Evolutionary conservation across 2,888 invertebrate genomes (phyloP).

Genomic region (Andrena camellia): DNA sequence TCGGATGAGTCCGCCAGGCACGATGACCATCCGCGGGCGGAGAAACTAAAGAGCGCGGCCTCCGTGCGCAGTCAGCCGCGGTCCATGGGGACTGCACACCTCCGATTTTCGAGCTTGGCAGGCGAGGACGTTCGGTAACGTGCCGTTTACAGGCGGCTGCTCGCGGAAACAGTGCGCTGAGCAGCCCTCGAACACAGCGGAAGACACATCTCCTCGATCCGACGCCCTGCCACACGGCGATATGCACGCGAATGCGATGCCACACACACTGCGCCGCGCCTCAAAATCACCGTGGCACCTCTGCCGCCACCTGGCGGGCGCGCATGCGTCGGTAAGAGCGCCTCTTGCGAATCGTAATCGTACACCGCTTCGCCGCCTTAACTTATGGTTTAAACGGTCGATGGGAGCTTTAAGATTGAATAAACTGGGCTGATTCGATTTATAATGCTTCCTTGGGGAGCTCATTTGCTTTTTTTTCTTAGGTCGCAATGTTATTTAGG

Average conservation of each 20-base stretch:
- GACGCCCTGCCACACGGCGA: slow-evolving; percentile 54
- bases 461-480: too few relatives aligned
- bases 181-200: slow-evolving; percentile 71
- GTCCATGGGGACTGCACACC: slow-evolving; percentile 18
- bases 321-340: slow-evolving; percentile 23
- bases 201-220: slow-evolving; percentile 78
- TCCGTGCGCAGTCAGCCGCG: slow-evolving; percentile 34
- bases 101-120: neutral
- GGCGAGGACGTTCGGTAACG: neutral
- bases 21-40: slow-evolving; percentile 78
- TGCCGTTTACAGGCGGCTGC: slow-evolving; percentile 55
- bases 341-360: slow-evolving; percentile 21
- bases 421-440: too few relatives aligned
- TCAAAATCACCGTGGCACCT: slow-evolving; percentile 34
- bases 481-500: too few relatives aligned
- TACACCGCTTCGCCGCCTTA: neutral
- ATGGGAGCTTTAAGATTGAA: too few relatives aligned
- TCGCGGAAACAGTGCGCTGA: slow-evolving; percentile 66
- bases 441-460: too few relatives aligned
- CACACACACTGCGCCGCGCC: slow-evolving; percentile 58
- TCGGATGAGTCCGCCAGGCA: slow-evolving; percentile 74
- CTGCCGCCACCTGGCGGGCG: slow-evolving; percentile 56
- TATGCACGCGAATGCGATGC: slow-evolving; percentile 55
- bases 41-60: slow-evolving; percentile 58
- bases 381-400: too few relatives aligned